phyloP scores from a whole-genome alignment of 1,140 invertebrate genomes.

The Octopus sinensis region DNA sequence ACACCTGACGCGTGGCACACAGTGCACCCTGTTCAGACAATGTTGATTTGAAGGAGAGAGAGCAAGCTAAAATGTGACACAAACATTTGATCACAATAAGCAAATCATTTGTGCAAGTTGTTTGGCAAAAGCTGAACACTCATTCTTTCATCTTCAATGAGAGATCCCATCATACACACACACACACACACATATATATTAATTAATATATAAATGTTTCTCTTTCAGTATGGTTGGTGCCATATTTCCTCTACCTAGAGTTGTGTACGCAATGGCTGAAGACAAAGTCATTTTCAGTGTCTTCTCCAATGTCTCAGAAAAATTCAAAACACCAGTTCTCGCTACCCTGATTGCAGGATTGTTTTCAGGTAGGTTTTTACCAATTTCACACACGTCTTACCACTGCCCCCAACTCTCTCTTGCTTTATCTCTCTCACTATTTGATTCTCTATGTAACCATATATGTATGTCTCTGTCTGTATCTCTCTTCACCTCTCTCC shows the following conservation, averaged over 20 bases:
- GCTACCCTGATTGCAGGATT: slow-evolving; percentile 80
- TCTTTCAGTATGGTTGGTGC: slow-evolving; percentile 75
- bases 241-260: slow-evolving; percentile 83
- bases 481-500: too few species aligned
- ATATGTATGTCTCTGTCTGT: too few species aligned
- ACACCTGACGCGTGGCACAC: too few species aligned
- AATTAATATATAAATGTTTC: background rate
- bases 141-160: too few species aligned
- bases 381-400: background rate
- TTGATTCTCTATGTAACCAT: too few species aligned
- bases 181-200: too few species aligned
- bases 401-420: background rate
- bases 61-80: too few species aligned
- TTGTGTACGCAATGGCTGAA: slow-evolving; percentile 85
- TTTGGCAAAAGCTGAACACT: too few species aligned
- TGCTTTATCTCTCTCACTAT: background rate
- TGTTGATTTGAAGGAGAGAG: too few species aligned
- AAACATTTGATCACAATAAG: too few species aligned
- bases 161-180: background rate
- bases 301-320: slow-evolving; percentile 68
- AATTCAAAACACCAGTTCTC: slow-evolving; percentile 76
- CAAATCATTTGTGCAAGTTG: too few species aligned
- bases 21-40: too few species aligned
- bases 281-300: slow-evolving; percentile 81
- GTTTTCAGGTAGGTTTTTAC: slow-evolving; percentile 64